phyloP scores from a whole-genome alignment of 2,113 vertebrate genomes.

The Piprites chloris region DNA sequence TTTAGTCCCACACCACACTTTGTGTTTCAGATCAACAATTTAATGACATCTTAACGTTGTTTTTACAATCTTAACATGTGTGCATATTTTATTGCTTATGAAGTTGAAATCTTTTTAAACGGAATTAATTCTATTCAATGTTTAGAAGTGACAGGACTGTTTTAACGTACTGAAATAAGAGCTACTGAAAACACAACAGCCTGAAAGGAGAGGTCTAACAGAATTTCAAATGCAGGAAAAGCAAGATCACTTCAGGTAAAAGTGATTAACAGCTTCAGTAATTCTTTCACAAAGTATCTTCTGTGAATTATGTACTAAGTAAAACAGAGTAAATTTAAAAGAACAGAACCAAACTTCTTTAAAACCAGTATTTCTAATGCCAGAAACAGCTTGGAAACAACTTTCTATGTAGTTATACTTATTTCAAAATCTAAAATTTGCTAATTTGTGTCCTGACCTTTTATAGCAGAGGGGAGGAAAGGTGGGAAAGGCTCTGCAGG shows the following conservation, averaged over 20 bases:
- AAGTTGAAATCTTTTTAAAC: not conserved
- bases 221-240: not conserved
- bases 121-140: not conserved
- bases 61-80: not conserved
- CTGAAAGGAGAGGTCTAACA: not conserved
- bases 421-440: not conserved
- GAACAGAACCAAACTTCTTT: not conserved
- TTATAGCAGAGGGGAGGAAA: not conserved
- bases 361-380: not conserved
- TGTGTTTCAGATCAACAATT: not conserved
- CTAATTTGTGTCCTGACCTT: not conserved
- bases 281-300: not conserved
- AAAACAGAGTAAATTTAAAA: not conserved
- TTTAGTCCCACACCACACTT: not conserved
- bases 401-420: not conserved
- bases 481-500: not conserved
- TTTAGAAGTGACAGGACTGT: not conserved
- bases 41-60: not conserved
- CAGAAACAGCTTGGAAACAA: not conserved
- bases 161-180: not conserved
- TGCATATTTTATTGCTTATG: not conserved
- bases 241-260: not conserved
- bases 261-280: not conserved
- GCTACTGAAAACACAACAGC: not conserved
- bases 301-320: not conserved